These are phyloP conservation scores for Candoia aspera DNA, from an alignment of 2,113 vertebrate species.

Conservation along the genomic window DNA sequence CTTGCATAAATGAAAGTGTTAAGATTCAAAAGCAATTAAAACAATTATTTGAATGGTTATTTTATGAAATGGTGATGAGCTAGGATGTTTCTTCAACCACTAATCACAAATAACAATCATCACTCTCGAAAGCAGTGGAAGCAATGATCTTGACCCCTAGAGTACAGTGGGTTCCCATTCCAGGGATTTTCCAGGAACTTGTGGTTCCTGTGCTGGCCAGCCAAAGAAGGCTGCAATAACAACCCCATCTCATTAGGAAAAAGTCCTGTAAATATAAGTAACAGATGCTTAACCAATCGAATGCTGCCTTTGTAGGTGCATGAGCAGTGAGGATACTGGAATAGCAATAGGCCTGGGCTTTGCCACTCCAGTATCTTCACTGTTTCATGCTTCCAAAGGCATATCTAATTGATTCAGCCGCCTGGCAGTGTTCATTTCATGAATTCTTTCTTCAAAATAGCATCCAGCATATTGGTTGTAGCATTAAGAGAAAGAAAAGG, in stretches of 20 bases:
- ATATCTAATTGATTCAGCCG: too few relatives aligned
- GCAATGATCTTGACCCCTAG: background rate
- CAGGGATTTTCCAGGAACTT: background rate
- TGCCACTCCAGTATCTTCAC: background rate
- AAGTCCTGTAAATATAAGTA: background rate
- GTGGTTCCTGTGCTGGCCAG: background rate
- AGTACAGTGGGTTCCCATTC: background rate
- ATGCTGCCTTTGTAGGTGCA: background rate
- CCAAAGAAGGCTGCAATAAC: background rate
- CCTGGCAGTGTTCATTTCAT: background rate
- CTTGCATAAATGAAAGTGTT: conserved; percentile 7
- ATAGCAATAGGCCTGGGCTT: background rate
- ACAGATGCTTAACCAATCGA: background rate
- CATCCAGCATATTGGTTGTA: background rate
- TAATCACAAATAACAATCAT: background rate
- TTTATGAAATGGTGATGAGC: background rate
- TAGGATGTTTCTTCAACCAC: background rate
- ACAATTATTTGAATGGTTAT: background rate
- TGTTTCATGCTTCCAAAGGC: background rate
- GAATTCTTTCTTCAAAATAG: background rate
- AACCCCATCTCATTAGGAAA: background rate
- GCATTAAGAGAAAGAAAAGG: background rate
- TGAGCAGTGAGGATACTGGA: background rate
- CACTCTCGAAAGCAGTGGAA: background rate
- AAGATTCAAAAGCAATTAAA: background rate